A percentile compares a stretch with the other conserved stretches of the same genome.
These are phyloP conservation scores for Schrankia costaestrigalis DNA, from an alignment of 2,888 invertebrate genomes.

Conservation along the genomic window DNA sequence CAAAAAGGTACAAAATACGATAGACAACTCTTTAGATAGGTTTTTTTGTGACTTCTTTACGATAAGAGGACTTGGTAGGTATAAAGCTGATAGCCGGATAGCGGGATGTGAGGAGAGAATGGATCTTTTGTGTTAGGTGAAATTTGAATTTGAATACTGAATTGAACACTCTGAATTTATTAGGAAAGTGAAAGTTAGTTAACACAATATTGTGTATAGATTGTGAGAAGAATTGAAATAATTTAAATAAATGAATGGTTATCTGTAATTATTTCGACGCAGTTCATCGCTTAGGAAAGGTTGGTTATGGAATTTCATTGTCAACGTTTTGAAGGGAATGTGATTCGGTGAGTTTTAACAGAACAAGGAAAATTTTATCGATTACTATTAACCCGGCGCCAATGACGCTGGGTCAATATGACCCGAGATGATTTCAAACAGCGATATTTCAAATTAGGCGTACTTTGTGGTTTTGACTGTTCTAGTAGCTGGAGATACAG, in stretches of 20 bases:
- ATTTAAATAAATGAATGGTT: conserved; percentile 23
- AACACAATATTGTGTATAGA: conserved; percentile 19
- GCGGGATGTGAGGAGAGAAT: conserved; percentile 21
- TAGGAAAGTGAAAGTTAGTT: conserved; percentile 22
- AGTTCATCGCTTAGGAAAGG: conserved; percentile 6
- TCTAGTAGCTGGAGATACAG: too few relatives aligned
- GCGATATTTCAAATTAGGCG: too few relatives aligned
- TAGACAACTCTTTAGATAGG: conserved; percentile 27
- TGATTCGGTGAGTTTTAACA: too few relatives aligned
- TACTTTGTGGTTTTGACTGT: too few relatives aligned
- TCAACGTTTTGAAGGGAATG: too few relatives aligned
- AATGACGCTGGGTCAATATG: too few relatives aligned
- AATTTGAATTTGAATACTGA: conserved; percentile 32
- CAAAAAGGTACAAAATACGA: conserved; percentile 29
- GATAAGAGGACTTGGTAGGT: conserved; percentile 19
- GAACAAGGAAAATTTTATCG: too few relatives aligned
- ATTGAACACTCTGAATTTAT: conserved; percentile 16
- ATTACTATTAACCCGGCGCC: too few relatives aligned
- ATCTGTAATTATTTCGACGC: conserved; percentile 9
- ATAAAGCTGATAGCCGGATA: conserved; percentile 18
- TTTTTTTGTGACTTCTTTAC: conserved; percentile 27
- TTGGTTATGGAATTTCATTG: too few relatives aligned
- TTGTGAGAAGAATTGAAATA: conserved; percentile 17
- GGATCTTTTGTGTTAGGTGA: conserved; percentile 25
- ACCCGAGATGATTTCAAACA: too few relatives aligned